These are phyloP conservation scores for Nemapogon koenigi DNA, from an alignment of 2,888 invertebrate genomes.

Conservation along the genomic window DNA sequence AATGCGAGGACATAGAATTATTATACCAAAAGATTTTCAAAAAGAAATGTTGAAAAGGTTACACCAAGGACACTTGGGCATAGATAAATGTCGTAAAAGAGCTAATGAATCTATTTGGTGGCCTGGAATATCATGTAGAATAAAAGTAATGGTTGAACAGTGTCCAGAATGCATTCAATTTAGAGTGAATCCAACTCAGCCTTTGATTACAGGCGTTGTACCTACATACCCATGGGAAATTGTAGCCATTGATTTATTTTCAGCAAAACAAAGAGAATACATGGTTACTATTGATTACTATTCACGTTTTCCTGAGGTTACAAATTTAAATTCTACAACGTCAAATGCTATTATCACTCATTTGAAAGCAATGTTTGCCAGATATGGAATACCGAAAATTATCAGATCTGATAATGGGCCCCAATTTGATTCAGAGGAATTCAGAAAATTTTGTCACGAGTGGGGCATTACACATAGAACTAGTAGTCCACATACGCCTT, in stretches of 20 bases:
- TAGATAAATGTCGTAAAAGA: neutral
- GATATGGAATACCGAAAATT: slow-evolving; percentile 1
- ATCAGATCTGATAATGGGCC: slow-evolving; percentile 3
- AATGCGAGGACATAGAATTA: too few species aligned
- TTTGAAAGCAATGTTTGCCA: slow-evolving; percentile 2
- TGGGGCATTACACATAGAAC: slow-evolving; percentile 13
- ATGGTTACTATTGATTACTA: slow-evolving; percentile 15
- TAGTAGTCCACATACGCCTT: slow-evolving; percentile 4
- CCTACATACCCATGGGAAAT: slow-evolving; percentile 17
- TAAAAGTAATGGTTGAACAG: neutral
- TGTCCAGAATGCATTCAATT: neutral
- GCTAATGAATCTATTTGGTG: neutral
- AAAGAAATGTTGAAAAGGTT: neutral
- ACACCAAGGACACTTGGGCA: neutral
- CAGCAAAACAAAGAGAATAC: slow-evolving; percentile 13
- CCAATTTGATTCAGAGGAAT: slow-evolving; percentile 7
- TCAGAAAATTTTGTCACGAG: slow-evolving; percentile 11
- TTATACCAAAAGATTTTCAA: neutral
- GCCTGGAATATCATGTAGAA: neutral
- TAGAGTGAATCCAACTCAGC: neutral
- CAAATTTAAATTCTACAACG: slow-evolving; percentile 2
- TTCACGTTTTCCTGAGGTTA: slow-evolving; percentile 13
- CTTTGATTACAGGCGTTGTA: slow-evolving; percentile 9
- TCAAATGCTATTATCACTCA: neutral
- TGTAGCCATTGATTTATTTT: slow-evolving; percentile 16